phyloP scores from a whole-genome alignment of 2,797 vertebrate genomes.

The Pyrocephalus nanus region DNA sequence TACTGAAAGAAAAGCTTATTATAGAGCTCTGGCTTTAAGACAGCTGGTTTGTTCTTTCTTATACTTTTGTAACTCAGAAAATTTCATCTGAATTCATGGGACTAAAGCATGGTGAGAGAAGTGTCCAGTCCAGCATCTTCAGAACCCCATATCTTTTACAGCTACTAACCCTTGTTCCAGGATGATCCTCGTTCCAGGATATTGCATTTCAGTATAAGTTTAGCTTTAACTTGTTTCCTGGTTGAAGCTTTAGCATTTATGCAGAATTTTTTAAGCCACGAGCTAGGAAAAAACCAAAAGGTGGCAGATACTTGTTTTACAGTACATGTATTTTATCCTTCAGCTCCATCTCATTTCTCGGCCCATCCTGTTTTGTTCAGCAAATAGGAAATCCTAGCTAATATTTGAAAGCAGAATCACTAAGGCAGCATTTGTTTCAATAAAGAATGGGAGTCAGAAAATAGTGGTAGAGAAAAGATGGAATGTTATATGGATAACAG shows the following conservation, averaged over 20 bases:
- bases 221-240: background rate
- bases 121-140: background rate
- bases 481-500: too few species aligned
- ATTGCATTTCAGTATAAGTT: background rate
- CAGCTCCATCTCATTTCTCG: background rate
- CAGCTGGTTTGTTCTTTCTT: background rate
- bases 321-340: background rate
- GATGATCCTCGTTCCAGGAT: background rate
- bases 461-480: background rate
- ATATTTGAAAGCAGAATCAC: background rate
- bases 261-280: background rate
- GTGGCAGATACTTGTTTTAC: background rate
- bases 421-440: background rate
- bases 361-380: background rate
- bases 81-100: background rate
- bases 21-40: background rate
- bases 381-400: background rate
- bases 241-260: background rate
- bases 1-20: background rate
- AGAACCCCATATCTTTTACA: background rate
- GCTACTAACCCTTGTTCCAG: background rate
- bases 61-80: background rate
- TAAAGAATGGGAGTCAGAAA: background rate
- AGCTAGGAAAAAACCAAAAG: background rate
- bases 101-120: background rate